Evolutionary conservation across 2,888 invertebrate genomes (phyloP).

Genomic region (Ophioninae sp.): DNA sequence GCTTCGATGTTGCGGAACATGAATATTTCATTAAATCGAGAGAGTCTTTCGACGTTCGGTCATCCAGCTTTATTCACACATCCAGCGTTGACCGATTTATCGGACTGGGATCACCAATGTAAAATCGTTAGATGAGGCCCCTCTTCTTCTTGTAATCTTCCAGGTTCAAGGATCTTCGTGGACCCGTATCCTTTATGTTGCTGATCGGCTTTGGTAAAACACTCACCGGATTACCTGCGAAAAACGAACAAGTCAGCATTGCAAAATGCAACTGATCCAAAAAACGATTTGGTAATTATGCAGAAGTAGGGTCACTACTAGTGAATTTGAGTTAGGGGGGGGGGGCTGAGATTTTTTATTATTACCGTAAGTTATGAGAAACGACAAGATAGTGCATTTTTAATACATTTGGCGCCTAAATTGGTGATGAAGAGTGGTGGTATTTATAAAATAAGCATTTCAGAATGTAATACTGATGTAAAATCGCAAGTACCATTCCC

Average conservation of each 20-base stretch:
- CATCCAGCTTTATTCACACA: conserved; percentile 5
- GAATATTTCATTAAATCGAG: background rate
- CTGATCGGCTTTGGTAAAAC: conserved; percentile 89
- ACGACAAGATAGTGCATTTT: too few relatives aligned
- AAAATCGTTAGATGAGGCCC: conserved; percentile 88
- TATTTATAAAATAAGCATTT: too few relatives aligned
- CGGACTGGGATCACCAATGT: background rate
- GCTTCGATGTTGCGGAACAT: background rate
- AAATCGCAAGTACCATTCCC: too few relatives aligned
- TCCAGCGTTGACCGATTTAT: conserved; percentile 11
- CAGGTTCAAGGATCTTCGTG: conserved; percentile 92
- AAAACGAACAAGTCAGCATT: background rate
- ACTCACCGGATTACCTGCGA: conserved; percentile 86
- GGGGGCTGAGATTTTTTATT: too few relatives aligned
- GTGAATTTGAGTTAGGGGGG: too few relatives aligned
- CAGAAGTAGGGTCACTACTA: too few relatives aligned
- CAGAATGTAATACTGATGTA: too few relatives aligned
- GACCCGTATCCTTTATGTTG: conserved; percentile 90
- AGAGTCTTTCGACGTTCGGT: background rate
- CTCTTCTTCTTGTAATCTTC: conserved; percentile 97
- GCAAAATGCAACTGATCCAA: background rate
- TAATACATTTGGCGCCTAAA: too few relatives aligned
- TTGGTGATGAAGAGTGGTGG: too few relatives aligned
- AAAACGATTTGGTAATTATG: background rate
- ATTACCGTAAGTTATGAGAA: too few relatives aligned